These are phyloP conservation scores for Hetaerina americana DNA, from an alignment of 1,140 invertebrate species.

Conservation along the genomic window DNA sequence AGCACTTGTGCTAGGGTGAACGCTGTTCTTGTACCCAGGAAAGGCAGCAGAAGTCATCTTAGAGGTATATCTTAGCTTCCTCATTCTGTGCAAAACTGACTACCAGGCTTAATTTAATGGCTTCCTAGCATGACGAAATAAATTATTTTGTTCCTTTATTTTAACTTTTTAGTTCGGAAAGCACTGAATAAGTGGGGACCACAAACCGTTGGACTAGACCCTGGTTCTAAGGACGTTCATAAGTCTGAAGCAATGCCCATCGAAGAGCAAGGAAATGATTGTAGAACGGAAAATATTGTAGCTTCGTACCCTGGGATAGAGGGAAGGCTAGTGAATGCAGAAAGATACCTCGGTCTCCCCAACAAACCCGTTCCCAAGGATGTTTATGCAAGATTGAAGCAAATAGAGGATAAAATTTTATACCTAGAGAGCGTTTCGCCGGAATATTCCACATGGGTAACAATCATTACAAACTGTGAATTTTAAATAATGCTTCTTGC, in stretches of 20 bases:
- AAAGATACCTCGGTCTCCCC: slow-evolving; percentile 36
- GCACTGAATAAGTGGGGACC: slow-evolving; percentile 44
- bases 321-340: slow-evolving; percentile 40
- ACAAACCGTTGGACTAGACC: slow-evolving; percentile 31
- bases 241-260: slow-evolving; percentile 19
- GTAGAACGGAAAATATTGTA: slow-evolving; percentile 18
- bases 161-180: too few relatives aligned
- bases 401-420: slow-evolving; percentile 48
- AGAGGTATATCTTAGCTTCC: slow-evolving; percentile 39
- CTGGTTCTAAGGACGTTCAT: slow-evolving; percentile 13
- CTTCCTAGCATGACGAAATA: too few relatives aligned
- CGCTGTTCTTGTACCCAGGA: slow-evolving; percentile 43
- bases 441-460: slow-evolving; percentile 39
- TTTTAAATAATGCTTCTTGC: not conserved
- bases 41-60: slow-evolving; percentile 53
- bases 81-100: slow-evolving; percentile 8
- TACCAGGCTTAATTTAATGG: slow-evolving; percentile 14
- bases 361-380: slow-evolving; percentile 37
- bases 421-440: slow-evolving; percentile 53
- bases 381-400: slow-evolving; percentile 47
- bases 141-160: too few relatives aligned
- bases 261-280: slow-evolving; percentile 21
- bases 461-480: not conserved
- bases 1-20: slow-evolving; percentile 49
- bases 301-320: slow-evolving; percentile 31